Base-by-base conservation (phyloP, 1,140 invertebrate species). In the Yoshiicerus persimilis region DNA sequence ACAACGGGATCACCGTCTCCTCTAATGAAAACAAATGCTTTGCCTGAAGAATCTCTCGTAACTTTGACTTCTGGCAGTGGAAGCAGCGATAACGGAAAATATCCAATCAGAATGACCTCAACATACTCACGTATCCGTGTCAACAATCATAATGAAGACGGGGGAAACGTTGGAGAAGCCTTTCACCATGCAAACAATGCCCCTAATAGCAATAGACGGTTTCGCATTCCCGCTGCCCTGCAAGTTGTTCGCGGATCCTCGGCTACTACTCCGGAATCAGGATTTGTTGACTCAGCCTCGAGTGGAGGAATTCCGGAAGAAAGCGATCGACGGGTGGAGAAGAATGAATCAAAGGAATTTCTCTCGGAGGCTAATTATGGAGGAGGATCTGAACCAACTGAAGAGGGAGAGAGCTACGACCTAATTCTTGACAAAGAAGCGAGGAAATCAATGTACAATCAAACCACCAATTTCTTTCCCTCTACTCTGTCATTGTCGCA, bases 381-480 rank as follows among this genome's bases (percentile, higher is more conserved):
- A 39, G 86, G 41, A 39, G 39, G 23, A n/a, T 38, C 23, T n/a
- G 36, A 30, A 25, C 23, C 10, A 32, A 23, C 8, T 66, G 62
- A 66, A 16, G 75, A 88, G 47, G 25, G 25, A 75, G 88, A 89
- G 25, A 89, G 27, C 56, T 89, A 89, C 38, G 89, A 89, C 62
- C 30, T 89, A 4, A 66, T 89, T 70, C 39, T 89, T 23, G 89
- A 89, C 47, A 87, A 89, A 47, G 88, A 89, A 25, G 47, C 64
- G 16, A 83, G 88, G 70, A 70, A 84, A 84, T 66, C 83, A 36
- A 38, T 87, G 77, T 80, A 70, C 23, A 87, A 66, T 87, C 86
- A 34, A 32, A 75, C 34, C 16, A 5, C 75, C 10, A 64, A 27
- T 64, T 85, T 13, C 0, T 56, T n/a, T 30, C 23, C 84, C 0